Base-by-base conservation (phyloP, 2,113 vertebrate genomes). In the Prionailurus bengalensis region DNA sequence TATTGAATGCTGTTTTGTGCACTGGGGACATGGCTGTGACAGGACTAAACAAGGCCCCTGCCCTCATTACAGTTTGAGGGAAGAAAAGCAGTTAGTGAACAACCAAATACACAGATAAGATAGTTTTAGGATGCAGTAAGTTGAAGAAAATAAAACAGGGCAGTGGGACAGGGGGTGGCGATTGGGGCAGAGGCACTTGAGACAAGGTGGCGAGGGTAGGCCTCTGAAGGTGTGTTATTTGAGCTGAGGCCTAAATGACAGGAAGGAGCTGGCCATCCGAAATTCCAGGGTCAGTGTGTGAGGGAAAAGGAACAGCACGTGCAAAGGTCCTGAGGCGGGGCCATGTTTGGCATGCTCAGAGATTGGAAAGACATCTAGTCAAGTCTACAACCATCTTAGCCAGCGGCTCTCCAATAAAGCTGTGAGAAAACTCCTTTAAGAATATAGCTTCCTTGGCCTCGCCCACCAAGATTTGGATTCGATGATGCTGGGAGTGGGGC, bases 61-160 rank as follows among this genome's bases (percentile, higher is more conserved):
- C 29, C 71, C 61, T 33, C 42, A 23, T 58, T 89, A 33, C 17
- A 13, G 68, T 71, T 53, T 83, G n/a, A 33, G 68, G 58, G 82
- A 79, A 80, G 68, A 86, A 79, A 80, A 63, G 82, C 42, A 58
- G 66, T 82, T 39, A 68, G 63, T 6, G 79, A 89, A 65, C 17
- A 25, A 42, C 4, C 0, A 1, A 58, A 85, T 85, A 42, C 10
- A 42, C 85, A 91, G 89, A 87, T 79, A 55, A 89, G 91, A 36
- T 3, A n/a, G 86, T 97, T 89, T 97, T 42, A 14, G 94, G 66
- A 93, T 90, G 61, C 12, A 13, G 4, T 45, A 58, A 31, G 55
- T 31, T 19, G 58, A 79, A 94, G 94, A 82, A 86, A 91, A 85
- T 85, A 9, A 71, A 85, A 27, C 33, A 29, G 33, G 66, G 45